Evolutionary conservation across 2,888 invertebrate genomes (phyloP).

Genomic region (Seira sanloemensis): DNA sequence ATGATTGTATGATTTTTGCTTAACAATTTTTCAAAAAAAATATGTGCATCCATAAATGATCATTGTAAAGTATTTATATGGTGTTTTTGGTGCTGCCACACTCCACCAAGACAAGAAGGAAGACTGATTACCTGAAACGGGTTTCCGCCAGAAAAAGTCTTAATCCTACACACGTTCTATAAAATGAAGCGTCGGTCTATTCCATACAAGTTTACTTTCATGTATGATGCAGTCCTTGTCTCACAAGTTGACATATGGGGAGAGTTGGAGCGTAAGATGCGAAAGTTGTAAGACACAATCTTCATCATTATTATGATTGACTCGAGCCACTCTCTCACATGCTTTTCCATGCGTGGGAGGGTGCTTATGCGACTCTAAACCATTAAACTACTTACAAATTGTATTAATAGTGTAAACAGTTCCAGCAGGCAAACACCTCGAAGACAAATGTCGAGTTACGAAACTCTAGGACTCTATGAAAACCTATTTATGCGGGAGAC

Average conservation of each 20-base stretch:
- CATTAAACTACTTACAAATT: neutral
- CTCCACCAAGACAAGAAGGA: neutral
- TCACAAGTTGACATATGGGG: neutral
- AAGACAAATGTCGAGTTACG: neutral
- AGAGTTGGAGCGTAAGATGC: neutral
- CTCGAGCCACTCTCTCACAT: neutral
- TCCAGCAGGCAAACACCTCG: neutral
- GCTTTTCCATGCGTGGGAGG: neutral
- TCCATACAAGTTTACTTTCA: neutral
- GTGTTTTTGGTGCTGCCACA: neutral
- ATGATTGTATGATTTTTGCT: neutral
- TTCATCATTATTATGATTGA: neutral
- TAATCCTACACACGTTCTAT: neutral
- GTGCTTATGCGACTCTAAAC: neutral
- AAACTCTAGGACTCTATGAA: too few relatives aligned
- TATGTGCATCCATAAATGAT: neutral
- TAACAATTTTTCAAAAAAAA: neutral
- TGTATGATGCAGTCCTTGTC: neutral
- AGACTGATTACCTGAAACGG: neutral
- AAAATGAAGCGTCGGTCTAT: neutral
- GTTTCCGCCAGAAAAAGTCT: neutral
- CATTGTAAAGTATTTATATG: neutral
- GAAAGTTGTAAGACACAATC: too few relatives aligned
- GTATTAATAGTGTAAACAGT: neutral
- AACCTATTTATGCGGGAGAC: neutral